Conservation (phyloP, 2,113 vertebrate species). For the Myotis brandtii region DNA sequence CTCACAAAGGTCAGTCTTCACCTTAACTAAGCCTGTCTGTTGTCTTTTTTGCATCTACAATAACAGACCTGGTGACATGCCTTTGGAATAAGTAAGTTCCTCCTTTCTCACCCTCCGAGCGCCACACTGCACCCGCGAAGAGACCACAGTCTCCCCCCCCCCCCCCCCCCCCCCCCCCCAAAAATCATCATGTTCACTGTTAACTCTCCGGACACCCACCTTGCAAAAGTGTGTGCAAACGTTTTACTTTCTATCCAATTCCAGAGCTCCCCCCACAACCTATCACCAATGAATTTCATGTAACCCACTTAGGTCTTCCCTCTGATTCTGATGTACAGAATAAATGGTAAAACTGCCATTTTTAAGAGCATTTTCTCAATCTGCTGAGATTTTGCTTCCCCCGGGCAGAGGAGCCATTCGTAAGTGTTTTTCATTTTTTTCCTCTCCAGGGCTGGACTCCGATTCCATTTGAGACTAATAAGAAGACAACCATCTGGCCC, state of each 20-base stretch:
- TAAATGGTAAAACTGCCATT: not conserved
- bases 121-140: not conserved
- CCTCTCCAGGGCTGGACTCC: not conserved
- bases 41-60: not conserved
- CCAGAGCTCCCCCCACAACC: not conserved
- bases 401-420: not conserved
- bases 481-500: conserved; percentile 49
- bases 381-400: not conserved
- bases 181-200: not conserved
- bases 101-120: not conserved
- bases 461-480: conserved; percentile 18
- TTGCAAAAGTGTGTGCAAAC: not conserved
- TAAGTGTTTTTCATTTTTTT: not conserved
- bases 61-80: not conserved
- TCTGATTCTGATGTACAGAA: not conserved
- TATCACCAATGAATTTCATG: not conserved
- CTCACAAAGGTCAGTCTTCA: not conserved
- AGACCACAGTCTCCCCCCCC: not conserved
- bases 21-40: not conserved
- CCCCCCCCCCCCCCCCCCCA: no score
- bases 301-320: not conserved
- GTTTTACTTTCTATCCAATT: not conserved
- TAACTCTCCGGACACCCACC: not conserved
- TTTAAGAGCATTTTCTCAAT: not conserved
- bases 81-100: not conserved